phyloP scores from a whole-genome alignment of 2,888 invertebrate species.

The Busseola fusca region DNA sequence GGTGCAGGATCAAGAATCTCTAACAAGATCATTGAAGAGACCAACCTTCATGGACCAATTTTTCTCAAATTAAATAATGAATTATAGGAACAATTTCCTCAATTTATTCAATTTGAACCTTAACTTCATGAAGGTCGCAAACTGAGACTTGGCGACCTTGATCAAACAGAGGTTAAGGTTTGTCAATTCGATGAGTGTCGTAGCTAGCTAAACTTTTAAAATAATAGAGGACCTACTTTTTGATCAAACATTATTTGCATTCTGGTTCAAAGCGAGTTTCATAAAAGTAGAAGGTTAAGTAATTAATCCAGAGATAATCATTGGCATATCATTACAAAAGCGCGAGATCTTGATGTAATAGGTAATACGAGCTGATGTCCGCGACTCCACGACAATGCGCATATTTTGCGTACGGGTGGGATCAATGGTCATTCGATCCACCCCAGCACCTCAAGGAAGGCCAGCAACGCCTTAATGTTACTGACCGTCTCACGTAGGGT shows the following conservation, averaged over 20 bases:
- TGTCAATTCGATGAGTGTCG: conserved; percentile 20
- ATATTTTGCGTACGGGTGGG: no score
- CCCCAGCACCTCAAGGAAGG: no score
- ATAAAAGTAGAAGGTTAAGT: conserved; percentile 9
- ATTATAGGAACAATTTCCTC: background rate
- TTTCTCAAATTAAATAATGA: background rate
- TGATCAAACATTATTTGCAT: conserved; percentile 7
- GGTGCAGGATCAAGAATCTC: background rate
- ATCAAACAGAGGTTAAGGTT: no score
- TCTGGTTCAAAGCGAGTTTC: conserved; percentile 23
- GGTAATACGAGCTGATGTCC: no score
- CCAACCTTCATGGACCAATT: background rate
- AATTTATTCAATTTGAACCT: conserved; percentile 26
- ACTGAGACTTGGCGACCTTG: no score
- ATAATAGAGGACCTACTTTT: conserved; percentile 7
- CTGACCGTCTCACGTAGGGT: no score
- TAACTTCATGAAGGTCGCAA: conserved; percentile 15
- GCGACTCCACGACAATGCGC: no score
- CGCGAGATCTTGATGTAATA: no score
- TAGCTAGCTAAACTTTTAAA: conserved; percentile 1
- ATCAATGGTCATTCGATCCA: no score
- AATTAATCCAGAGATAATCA: conserved; percentile 18
- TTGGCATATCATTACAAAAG: conserved; percentile 3
- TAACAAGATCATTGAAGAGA: background rate
- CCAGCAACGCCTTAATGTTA: no score